Evolutionary conservation across 2,888 invertebrate genomes (phyloP), one percentile per base, ranked within the genome.

Genomic region (Ectropis crepuscularia): DNA sequence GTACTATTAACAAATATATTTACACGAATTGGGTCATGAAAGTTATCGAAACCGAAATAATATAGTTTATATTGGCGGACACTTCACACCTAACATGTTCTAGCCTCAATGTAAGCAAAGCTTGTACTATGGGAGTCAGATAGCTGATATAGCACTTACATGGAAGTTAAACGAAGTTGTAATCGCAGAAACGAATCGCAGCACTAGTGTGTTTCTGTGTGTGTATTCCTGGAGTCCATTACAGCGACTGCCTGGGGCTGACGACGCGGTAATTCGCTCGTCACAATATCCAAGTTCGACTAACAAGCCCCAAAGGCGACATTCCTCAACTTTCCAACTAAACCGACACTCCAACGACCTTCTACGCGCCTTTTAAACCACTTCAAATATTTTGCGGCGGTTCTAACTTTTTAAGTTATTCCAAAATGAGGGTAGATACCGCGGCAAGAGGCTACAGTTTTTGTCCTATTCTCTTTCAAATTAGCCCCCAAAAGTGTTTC

Each of bases 301-400:
- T 51, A 65, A 57, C 45, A 37, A 53, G 53, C 9, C 60, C 59
- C 64, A 48, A 57, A 65, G 60, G 62, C 69, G 77, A 79, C 77
- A 79, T 78, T 79, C 78, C 70, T 62, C 67, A 76, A 79, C 72
- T 79, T 78, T 76, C 71, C 66, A 67, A 74, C 71, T 68, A 68
- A 74, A 75, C 65, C 59, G 63, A 57, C 65, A 63, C 54, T 61
- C 54, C 45, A 65, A 54, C 51, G 58, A 47, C 62, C 65, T 63
- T 63, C 61, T 55, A 57, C 48, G 57, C 55, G 51, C 61, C 65
- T 65, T 70, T 77, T 73, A 75, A 76, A 75, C 68, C 75, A 75
- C 76, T 79, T 78, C 70, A 79, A 78, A 74, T 74, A 78, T 77
- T 76, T 78, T 69, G 68, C 64, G 73, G 57, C 37, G 38, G 49